These are phyloP conservation scores for Fabriciana adippe DNA, from an alignment of 2,888 invertebrate species.

Conservation along the genomic window DNA sequence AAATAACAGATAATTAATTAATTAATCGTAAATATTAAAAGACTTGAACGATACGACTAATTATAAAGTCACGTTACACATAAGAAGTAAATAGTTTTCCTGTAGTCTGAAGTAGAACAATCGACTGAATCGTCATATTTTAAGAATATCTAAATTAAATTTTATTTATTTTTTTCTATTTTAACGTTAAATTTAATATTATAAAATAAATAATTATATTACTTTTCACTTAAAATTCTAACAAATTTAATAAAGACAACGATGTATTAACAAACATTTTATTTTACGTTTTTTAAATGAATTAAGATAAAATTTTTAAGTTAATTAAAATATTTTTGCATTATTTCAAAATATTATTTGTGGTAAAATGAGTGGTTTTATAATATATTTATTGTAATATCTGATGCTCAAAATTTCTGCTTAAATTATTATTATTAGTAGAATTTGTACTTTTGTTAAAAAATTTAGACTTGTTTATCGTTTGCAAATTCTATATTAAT, in stretches of 20 bases:
- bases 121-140: constrained; percentile 51
- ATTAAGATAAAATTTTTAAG: no score
- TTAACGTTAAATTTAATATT: no score
- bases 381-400: constrained; percentile 50
- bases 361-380: constrained; percentile 68
- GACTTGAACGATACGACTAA: constrained; percentile 34
- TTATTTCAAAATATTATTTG: constrained; percentile 68
- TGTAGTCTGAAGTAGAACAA: constrained; percentile 55
- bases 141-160: neutral
- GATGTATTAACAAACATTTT: neutral
- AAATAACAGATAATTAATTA: neutral
- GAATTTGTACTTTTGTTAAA: constrained; percentile 53
- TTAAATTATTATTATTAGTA: constrained; percentile 63
- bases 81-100: constrained; percentile 38
- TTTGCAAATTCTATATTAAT: constrained; percentile 59
- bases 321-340: no score
- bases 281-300: no score
- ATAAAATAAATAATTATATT: no score
- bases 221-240: no score
- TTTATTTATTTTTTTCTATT: constrained; percentile 15
- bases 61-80: constrained; percentile 27
- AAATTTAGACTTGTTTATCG: constrained; percentile 56
- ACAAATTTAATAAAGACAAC: neutral
- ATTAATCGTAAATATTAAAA: constrained; percentile 24
- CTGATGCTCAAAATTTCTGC: constrained; percentile 78